These are phyloP conservation scores for Macaca mulatta DNA, from an alignment of 2,113 vertebrate genomes.

Conservation along the genomic window DNA sequence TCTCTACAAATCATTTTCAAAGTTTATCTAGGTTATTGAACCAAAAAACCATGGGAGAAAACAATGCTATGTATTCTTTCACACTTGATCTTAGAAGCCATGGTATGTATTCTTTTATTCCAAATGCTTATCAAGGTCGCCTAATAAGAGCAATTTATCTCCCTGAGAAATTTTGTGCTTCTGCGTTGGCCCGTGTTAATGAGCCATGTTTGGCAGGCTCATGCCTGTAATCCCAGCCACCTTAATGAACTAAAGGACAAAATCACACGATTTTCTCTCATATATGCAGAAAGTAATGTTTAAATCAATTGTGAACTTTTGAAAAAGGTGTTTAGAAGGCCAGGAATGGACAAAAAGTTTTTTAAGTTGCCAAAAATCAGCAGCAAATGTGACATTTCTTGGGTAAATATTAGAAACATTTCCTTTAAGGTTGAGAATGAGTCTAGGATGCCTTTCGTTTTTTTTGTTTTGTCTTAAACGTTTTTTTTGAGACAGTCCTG, in stretches of 20 bases:
- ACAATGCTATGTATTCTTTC: background rate
- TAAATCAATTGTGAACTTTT: slow-evolving; percentile 24
- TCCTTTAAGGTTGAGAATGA: background rate
- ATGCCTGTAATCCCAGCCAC: too few relatives aligned
- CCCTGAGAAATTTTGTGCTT: slow-evolving; percentile 13
- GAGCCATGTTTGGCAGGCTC: too few relatives aligned
- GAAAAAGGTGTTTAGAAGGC: slow-evolving; percentile 16
- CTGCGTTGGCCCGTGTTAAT: background rate
- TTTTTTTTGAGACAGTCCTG: too few relatives aligned
- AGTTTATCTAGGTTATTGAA: background rate
- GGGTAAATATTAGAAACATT: slow-evolving; percentile 25
- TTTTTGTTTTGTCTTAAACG: background rate
- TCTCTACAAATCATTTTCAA: background rate
- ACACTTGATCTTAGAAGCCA: too few relatives aligned
- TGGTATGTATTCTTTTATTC: background rate
- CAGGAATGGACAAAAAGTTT: background rate
- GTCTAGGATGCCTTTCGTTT: background rate
- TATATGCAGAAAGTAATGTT: background rate
- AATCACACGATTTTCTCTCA: background rate
- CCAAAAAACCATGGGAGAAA: background rate
- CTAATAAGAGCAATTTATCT: background rate
- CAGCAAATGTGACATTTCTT: slow-evolving; percentile 17
- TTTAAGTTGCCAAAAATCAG: slow-evolving; percentile 17
- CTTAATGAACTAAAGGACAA: background rate
- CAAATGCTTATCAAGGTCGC: background rate